phyloP scores from a whole-genome alignment of 2,888 invertebrate species.

The Tinea trinotella region DNA sequence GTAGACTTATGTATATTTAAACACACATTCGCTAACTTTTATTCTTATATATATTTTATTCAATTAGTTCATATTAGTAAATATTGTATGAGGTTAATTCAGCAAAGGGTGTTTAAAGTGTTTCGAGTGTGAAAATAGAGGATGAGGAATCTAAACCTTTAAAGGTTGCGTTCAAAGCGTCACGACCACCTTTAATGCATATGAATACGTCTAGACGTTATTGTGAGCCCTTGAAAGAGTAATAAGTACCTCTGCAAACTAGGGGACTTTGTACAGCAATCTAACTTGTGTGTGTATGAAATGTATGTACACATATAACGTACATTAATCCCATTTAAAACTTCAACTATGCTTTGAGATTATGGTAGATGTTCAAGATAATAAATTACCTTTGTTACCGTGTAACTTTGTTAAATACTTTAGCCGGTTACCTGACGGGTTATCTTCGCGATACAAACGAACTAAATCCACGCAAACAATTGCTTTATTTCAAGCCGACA shows the following conservation, averaged over 20 bases:
- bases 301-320: not conserved
- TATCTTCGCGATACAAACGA: constrained; percentile 1
- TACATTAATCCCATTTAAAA: not conserved
- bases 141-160: not conserved
- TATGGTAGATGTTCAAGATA: not conserved
- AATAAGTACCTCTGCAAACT: constrained; percentile 10
- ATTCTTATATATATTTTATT: not conserved
- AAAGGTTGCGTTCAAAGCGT: constrained; percentile 2
- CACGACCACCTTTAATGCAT: constrained; percentile 16
- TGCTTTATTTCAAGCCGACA: constrained; percentile 11
- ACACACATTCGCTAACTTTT: not conserved
- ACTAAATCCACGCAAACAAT: constrained; percentile 9
- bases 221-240: constrained; percentile 29
- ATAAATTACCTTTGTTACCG: constrained; percentile 4
- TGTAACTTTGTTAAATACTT: constrained; percentile 1
- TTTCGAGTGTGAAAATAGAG: not conserved
- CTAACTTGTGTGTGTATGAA: not conserved
- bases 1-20: not conserved
- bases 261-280: constrained; percentile 5
- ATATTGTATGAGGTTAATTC: not conserved
- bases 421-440: constrained; percentile 1
- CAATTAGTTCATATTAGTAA: not conserved
- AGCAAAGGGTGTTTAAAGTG: constrained; percentile 3
- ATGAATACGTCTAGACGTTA: constrained; percentile 49
- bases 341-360: not conserved